These are phyloP conservation scores for Diplodus puntazzo DNA, from an alignment of 2,797 vertebrate genomes.

Conservation along the genomic window DNA sequence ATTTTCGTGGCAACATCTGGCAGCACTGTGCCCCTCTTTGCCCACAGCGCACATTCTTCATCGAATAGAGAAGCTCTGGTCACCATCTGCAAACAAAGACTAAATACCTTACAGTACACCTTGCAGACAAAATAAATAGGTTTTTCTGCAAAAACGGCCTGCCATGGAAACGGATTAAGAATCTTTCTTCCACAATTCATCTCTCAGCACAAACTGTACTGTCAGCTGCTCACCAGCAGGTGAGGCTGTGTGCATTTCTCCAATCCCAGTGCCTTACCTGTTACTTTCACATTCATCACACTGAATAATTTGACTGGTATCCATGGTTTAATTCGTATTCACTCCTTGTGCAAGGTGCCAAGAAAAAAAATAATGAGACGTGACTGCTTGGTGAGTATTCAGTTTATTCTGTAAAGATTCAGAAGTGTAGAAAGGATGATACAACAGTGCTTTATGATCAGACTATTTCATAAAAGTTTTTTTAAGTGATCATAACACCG, in stretches of 20 bases:
- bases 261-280: neutral
- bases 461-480: conserved; percentile 85
- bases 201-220: conserved; percentile 27
- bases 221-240: conserved; percentile 61
- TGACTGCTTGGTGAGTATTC: conserved; percentile 81
- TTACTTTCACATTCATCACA: conserved; percentile 17
- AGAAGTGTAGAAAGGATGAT: conserved; percentile 89
- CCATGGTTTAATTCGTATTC: conserved; percentile 34
- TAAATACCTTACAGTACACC: conserved; percentile 3
- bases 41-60: conserved; percentile 3
- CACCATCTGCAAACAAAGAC: conserved; percentile 21
- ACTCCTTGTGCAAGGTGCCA: conserved; percentile 25
- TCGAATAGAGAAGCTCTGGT: conserved; percentile 11
- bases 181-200: neutral
- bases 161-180: conserved; percentile 9
- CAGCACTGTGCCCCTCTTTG: neutral
- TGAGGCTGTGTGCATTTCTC: conserved; percentile 54
- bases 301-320: conserved; percentile 44
- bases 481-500: conserved; percentile 86
- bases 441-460: conserved; percentile 87
- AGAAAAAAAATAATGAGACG: conserved; percentile 46
- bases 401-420: conserved; percentile 90
- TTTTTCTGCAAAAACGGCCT: conserved; percentile 9
- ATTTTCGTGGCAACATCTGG: conserved; percentile 36
- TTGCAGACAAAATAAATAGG: conserved; percentile 39